A percentile compares a stretch with the other conserved stretches of the same genome.
phyloP scores from a whole-genome alignment of 1,140 invertebrate genomes.

The Lepidotrigona ventralis region DNA sequence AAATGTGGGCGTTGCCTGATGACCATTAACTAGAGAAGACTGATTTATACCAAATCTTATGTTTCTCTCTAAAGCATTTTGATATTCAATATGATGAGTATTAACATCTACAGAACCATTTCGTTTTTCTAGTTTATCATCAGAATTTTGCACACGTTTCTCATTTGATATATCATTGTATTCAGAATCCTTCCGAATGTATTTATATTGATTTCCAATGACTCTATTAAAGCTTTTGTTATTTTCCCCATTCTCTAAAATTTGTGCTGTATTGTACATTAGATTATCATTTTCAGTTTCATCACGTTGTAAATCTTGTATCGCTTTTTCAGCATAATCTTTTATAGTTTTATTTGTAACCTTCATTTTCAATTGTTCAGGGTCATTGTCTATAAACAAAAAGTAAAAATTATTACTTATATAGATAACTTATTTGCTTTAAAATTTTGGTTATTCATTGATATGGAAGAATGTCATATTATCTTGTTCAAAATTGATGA shows the following conservation, averaged over 20 bases:
- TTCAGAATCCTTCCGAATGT: constrained; percentile 25
- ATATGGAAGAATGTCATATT: not conserved
- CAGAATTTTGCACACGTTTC: constrained; percentile 15
- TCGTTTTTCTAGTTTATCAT: constrained; percentile 47
- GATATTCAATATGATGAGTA: constrained; percentile 17
- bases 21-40: constrained; percentile 54
- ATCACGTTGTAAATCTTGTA: constrained; percentile 66
- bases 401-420: constrained; percentile 19
- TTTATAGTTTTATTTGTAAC: constrained; percentile 61
- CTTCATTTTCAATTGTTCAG: constrained; percentile 23
- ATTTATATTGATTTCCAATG: constrained; percentile 25
- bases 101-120: constrained; percentile 54
- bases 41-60: constrained; percentile 42
- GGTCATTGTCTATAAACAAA: constrained; percentile 36
- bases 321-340: constrained; percentile 65
- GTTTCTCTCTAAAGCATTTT: constrained; percentile 34
- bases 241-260: constrained; percentile 63
- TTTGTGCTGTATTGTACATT: constrained; percentile 19
- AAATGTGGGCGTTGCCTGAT: constrained; percentile 54
- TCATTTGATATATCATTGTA: constrained; percentile 26
- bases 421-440: not conserved
- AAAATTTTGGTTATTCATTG: not conserved
- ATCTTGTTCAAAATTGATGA: not conserved
- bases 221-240: constrained; percentile 40
- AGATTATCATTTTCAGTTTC: constrained; percentile 53